Conservation (phyloP, 2,797 vertebrate species). For the Epinephelus coioides region DNA sequence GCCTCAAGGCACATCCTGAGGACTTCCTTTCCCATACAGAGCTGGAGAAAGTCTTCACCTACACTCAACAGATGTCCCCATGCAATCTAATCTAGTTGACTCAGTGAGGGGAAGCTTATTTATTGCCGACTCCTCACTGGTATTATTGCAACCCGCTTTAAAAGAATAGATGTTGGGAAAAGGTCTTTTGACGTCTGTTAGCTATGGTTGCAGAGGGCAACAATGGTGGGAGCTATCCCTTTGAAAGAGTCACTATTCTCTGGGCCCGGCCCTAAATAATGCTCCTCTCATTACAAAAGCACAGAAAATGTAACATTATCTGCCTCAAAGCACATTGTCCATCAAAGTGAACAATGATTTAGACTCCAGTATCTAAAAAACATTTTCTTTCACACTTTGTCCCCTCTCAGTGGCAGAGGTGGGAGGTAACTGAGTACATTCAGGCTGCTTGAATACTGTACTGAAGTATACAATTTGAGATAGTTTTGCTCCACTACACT, state of each 20-base stretch:
- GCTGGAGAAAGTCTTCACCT: slow-evolving; percentile 70
- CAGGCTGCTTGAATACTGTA: not conserved
- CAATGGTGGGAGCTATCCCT: slow-evolving; percentile 79
- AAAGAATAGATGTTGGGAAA: slow-evolving; percentile 77
- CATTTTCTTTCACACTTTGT: slow-evolving; percentile 9
- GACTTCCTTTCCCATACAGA: slow-evolving; percentile 80
- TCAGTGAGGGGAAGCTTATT: slow-evolving; percentile 76
- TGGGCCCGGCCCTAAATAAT: slow-evolving; percentile 81
- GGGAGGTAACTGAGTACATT: not conserved
- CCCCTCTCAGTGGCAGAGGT: not conserved
- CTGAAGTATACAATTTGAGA: not conserved
- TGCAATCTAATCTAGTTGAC: slow-evolving; percentile 80
- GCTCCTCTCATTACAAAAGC: slow-evolving; percentile 84
- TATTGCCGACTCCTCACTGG: slow-evolving; percentile 78
- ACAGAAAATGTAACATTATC: slow-evolving; percentile 85
- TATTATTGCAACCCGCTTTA: slow-evolving; percentile 77
- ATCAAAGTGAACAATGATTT: slow-evolving; percentile 71
- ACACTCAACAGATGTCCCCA: slow-evolving; percentile 81
- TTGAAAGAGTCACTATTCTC: slow-evolving; percentile 87
- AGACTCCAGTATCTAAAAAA: slow-evolving; percentile 38
- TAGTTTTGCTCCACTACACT: not conserved
- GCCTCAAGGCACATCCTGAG: slow-evolving; percentile 70
- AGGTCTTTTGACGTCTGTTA: slow-evolving; percentile 83
- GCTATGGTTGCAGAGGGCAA: slow-evolving; percentile 79
- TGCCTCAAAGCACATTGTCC: slow-evolving; percentile 83